A percentile compares a stretch with the other conserved stretches of the same genome.
Conservation (phyloP, 2,113 vertebrate species). For the Mustela nigripes region DNA sequence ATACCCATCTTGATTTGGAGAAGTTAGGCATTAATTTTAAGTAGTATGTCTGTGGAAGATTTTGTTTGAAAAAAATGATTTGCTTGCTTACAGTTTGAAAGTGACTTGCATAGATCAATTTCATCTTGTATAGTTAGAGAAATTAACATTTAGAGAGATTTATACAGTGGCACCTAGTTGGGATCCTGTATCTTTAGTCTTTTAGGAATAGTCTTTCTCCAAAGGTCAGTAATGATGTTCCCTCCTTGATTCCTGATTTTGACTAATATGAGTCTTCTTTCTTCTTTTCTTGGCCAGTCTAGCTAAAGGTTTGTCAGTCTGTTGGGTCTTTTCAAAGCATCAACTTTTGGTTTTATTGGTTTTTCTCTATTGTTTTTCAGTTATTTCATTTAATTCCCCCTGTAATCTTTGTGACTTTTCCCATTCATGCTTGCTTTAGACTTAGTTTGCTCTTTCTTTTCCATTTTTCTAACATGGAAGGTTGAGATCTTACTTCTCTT, state of each 20-base stretch:
- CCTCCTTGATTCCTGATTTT: conserved; percentile 34
- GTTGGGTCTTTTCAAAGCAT: conserved; percentile 37
- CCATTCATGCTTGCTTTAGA: not conserved
- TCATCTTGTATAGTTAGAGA: not conserved
- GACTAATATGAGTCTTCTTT: not conserved
- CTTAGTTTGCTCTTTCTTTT: conserved; percentile 3
- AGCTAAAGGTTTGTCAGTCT: not conserved
- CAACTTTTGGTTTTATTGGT: conserved; percentile 16
- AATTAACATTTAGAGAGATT: conserved; percentile 32
- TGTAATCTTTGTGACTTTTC: conserved; percentile 20
- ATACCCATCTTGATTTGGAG: not conserved
- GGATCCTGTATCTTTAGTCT: not conserved
- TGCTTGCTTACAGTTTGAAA: conserved; percentile 1
- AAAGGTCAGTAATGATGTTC: not conserved
- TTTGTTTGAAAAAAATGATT: conserved; percentile 64
- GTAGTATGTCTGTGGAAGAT: conserved; percentile 9
- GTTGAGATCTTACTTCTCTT: not conserved
- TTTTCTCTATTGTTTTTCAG: not conserved
- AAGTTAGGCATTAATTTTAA: conserved; percentile 45
- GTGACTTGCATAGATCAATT: not conserved
- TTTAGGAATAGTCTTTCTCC: conserved; percentile 5
- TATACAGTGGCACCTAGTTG: not conserved
- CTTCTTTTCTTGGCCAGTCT: conserved; percentile 23
- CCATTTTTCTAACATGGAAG: not conserved
- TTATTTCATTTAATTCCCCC: conserved; percentile 34